These are phyloP conservation scores for Ormyrus labotus DNA, from an alignment of 2,888 invertebrate species.

Conservation along the genomic window DNA sequence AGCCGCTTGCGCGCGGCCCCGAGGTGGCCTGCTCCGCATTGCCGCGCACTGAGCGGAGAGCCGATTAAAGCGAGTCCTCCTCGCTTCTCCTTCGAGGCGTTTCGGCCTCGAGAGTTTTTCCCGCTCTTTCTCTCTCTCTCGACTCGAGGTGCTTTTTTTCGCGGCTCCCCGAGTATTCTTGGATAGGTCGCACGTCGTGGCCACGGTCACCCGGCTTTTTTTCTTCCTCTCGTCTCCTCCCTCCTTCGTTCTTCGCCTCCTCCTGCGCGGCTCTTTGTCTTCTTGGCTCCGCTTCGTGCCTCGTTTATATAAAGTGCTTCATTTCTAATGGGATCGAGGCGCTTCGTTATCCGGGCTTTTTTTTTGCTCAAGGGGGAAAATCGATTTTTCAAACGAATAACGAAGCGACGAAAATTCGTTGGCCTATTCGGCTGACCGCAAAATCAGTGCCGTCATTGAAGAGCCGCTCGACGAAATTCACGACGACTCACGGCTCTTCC, in stretches of 20 bases:
- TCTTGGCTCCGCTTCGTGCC: too few species aligned
- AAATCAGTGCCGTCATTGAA: too few species aligned
- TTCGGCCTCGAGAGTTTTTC: conserved; percentile 32
- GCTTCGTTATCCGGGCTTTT: too few species aligned
- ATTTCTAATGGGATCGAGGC: too few species aligned
- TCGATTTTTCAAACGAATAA: too few species aligned
- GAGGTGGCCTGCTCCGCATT: conserved; percentile 64
- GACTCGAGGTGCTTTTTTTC: conserved; percentile 1
- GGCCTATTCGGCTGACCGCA: too few species aligned
- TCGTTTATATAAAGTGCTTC: too few species aligned
- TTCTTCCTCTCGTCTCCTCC: conserved; percentile 33
- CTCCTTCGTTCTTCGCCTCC: neutral
- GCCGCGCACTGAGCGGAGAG: conserved; percentile 56
- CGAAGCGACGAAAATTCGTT: too few species aligned
- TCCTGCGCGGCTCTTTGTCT: too few species aligned
- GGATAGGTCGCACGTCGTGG: conserved; percentile 51
- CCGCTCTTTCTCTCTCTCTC: conserved; percentile 1
- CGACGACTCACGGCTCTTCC: too few species aligned
- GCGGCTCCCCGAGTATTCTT: conserved; percentile 34
- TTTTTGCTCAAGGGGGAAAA: too few species aligned
- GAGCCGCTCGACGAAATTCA: too few species aligned
- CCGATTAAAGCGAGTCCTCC: conserved; percentile 49
- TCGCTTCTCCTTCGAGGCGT: conserved; percentile 8
- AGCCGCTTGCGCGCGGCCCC: conserved; percentile 56
- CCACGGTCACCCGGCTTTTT: conserved; percentile 55